Conservation (phyloP, 2,797 vertebrate species). For the Xyrichtys novacula region DNA sequence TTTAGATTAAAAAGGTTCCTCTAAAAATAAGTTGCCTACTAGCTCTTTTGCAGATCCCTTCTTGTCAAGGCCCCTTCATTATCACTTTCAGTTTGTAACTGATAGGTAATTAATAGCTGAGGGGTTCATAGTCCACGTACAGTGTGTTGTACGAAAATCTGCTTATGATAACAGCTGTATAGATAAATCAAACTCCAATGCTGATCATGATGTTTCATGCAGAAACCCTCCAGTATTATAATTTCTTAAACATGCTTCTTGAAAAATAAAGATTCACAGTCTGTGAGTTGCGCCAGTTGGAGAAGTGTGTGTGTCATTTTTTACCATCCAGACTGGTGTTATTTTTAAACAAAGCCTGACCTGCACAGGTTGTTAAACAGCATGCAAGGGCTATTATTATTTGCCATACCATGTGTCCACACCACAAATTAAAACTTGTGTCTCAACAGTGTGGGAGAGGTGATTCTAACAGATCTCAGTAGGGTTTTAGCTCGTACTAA, state of each 20-base stretch:
- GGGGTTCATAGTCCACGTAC: constrained; percentile 9
- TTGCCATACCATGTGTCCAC: not conserved
- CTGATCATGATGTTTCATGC: not conserved
- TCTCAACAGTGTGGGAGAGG: constrained; percentile 41
- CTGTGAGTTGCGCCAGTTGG: constrained; percentile 2
- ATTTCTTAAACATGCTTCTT: not conserved
- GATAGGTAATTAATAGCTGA: constrained; percentile 58
- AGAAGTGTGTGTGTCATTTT: constrained; percentile 2
- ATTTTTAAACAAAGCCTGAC: not conserved
- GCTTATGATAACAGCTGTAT: not conserved
- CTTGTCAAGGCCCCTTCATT: constrained; percentile 56
- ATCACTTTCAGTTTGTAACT: constrained; percentile 52
- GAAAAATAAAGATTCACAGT: not conserved
- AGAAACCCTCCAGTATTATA: not conserved
- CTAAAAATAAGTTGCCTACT: constrained; percentile 75
- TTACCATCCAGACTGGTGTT: not conserved
- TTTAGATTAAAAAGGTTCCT: constrained; percentile 75
- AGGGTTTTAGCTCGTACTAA: constrained; percentile 26
- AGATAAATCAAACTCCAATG: constrained; percentile 29
- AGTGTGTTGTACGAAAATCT: constrained; percentile 10
- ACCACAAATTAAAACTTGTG: constrained; percentile 10
- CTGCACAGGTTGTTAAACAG: constrained; percentile 1
- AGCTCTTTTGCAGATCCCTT: constrained; percentile 41
- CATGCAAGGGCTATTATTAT: not conserved
- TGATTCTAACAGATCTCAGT: constrained; percentile 36